Evolutionary conservation across 2,888 invertebrate species (phyloP).

Genomic region (Netelia fuscicornis): DNA sequence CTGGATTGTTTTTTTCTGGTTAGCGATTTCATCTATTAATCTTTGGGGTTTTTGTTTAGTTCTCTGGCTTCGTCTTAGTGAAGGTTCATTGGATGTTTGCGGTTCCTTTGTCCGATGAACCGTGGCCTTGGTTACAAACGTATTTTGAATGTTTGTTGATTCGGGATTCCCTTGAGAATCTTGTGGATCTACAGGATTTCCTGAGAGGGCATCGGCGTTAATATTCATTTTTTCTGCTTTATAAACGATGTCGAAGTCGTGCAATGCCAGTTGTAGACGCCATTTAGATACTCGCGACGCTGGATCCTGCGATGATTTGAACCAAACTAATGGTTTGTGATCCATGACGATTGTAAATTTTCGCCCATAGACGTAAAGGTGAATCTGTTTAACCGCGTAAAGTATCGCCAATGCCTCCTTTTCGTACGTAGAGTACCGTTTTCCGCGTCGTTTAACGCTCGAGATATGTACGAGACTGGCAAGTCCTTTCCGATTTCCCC

Average conservation of each 20-base stretch:
- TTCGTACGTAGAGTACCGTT: slow-evolving; percentile 39
- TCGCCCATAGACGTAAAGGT: slow-evolving; percentile 43
- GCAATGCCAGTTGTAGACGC: slow-evolving; percentile 15
- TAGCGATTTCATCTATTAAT: not conserved
- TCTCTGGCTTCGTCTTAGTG: not conserved
- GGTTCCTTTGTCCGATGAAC: not conserved
- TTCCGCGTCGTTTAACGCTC: slow-evolving; percentile 37
- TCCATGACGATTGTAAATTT: slow-evolving; percentile 41
- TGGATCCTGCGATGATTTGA: slow-evolving; percentile 56
- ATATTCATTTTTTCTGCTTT: no score
- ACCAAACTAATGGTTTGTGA: slow-evolving; percentile 22
- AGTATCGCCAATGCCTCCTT: slow-evolving; percentile 43
- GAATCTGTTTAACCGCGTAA: slow-evolving; percentile 41
- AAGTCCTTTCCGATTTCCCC: slow-evolving; percentile 33
- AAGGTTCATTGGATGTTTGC: not conserved
- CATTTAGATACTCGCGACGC: slow-evolving; percentile 43
- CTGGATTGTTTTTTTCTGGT: not conserved
- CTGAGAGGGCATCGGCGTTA: slow-evolving; percentile 24
- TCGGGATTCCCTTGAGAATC: not conserved
- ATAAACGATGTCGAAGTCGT: no score
- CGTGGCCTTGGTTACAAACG: not conserved
- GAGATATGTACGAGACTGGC: slow-evolving; percentile 37
- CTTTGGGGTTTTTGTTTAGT: slow-evolving; percentile 4
- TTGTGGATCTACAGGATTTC: slow-evolving; percentile 44
- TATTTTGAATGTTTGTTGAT: not conserved